Evolutionary conservation across 2,113 vertebrate genomes (phyloP).

Genomic region (Archilochus colubris): DNA sequence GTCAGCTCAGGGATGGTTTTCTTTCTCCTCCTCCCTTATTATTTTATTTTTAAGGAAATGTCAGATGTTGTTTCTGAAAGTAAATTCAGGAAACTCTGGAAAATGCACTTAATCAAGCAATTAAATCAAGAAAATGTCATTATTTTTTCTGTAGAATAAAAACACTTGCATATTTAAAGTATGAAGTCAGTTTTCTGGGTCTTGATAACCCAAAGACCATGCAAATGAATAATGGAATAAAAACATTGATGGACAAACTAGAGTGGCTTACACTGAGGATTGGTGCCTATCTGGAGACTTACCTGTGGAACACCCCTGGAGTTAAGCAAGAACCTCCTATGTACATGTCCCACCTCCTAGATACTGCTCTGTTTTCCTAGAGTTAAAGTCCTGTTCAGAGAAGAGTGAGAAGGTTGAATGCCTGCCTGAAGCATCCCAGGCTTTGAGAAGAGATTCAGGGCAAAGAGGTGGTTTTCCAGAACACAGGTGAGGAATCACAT

Average conservation of each 20-base stretch:
- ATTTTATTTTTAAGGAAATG: constrained; percentile 19
- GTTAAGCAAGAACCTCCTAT: not conserved
- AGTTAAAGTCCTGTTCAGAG: not conserved
- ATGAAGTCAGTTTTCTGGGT: not conserved
- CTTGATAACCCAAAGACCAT: not conserved
- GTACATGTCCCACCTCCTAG: too few species aligned
- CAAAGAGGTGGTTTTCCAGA: not conserved
- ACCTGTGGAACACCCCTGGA: not conserved
- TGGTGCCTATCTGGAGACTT: not conserved
- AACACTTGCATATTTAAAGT: not conserved
- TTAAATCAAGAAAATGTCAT: not conserved
- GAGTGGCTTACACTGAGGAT: not conserved
- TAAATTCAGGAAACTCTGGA: constrained; percentile 13
- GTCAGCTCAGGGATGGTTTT: constrained; percentile 52
- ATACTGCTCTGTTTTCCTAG: not conserved
- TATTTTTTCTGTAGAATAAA: not conserved
- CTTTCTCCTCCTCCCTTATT: constrained; percentile 15
- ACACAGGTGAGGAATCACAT: fast-evolving
- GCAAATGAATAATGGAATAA: not conserved
- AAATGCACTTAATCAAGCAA: not conserved
- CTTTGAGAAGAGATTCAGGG: not conserved
- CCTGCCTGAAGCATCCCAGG: not conserved
- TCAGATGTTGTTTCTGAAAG: constrained; percentile 30
- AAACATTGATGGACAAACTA: not conserved
- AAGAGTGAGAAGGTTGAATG: not conserved